Percentiles rank a stretch among this genome's conserved stretches.
Evolutionary conservation across 2,888 invertebrate species (phyloP).

Genomic region (Melinopterus prodromus): DNA sequence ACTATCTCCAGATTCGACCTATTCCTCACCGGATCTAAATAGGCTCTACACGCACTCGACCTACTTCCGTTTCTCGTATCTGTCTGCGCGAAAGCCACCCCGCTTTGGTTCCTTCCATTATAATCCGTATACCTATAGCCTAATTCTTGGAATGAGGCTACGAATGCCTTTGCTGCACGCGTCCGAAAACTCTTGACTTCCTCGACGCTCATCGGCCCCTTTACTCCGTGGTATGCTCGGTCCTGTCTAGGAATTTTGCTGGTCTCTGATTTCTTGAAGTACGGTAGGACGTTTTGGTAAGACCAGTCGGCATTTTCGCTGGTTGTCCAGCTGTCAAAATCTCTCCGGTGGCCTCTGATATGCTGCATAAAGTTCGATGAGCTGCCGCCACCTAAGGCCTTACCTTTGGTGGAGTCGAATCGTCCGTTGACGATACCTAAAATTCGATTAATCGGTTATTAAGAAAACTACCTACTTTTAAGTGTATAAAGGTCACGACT

Average conservation of each 20-base stretch:
- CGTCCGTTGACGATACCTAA: conserved; percentile 56
- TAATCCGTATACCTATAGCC: conserved; percentile 75
- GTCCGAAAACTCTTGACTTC: conserved; percentile 58
- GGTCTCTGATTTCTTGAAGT: conserved; percentile 58
- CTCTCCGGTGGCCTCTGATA: conserved; percentile 68
- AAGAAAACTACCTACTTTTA: too few species aligned
- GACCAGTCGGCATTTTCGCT: conserved; percentile 67
- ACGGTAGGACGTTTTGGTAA: conserved; percentile 60
- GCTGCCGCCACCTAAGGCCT: conserved; percentile 65
- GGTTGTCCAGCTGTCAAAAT: conserved; percentile 75
- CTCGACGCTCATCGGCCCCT: conserved; percentile 58
- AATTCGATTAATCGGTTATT: background rate
- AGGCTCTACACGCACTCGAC: conserved; percentile 72
- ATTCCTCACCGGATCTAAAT: conserved; percentile 66
- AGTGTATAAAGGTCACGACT: too few species aligned
- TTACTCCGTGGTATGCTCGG: conserved; percentile 56
- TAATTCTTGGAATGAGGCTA: conserved; percentile 70
- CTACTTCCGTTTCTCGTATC: conserved; percentile 68
- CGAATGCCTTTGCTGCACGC: conserved; percentile 63
- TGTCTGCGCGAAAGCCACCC: conserved; percentile 70
- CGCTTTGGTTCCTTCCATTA: conserved; percentile 69
- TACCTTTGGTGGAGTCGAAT: conserved; percentile 63
- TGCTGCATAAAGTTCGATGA: conserved; percentile 64
- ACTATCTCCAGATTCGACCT: conserved; percentile 75
- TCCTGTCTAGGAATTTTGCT: conserved; percentile 53